These are phyloP conservation scores for Micromussa lordhowensis DNA, from an alignment of 92 coral and sea anemone species.

Conservation along the genomic window DNA sequence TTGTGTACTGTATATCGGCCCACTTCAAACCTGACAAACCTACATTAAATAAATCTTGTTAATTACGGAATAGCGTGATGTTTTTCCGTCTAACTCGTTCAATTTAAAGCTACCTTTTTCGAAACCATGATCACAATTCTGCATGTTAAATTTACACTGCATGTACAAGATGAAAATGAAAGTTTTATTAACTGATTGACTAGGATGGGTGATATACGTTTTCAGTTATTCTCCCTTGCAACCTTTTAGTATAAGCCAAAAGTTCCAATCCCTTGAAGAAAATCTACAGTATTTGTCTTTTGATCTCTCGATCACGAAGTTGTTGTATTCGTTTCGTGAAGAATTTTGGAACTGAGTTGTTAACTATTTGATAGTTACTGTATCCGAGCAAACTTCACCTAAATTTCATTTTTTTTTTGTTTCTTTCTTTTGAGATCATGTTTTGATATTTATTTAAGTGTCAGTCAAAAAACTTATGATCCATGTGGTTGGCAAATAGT, in stretches of 20 bases:
- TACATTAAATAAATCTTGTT: not conserved
- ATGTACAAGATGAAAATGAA: not conserved
- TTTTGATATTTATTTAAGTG: too few relatives aligned
- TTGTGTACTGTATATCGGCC: too few relatives aligned
- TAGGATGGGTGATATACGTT: too few relatives aligned
- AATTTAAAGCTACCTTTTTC: not conserved
- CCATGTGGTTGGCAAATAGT: too few relatives aligned
- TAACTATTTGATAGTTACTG: too few relatives aligned
- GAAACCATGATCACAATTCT: not conserved
- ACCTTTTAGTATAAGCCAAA: not conserved
- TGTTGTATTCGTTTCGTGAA: too few relatives aligned
- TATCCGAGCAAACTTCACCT: too few relatives aligned
- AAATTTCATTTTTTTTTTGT: too few relatives aligned
- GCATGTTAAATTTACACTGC: not conserved
- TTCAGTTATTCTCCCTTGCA: not conserved
- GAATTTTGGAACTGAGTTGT: too few relatives aligned
- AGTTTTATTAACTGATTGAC: not conserved
- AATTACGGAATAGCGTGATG: not conserved
- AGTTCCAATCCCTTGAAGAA: not conserved
- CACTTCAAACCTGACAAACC: not conserved
- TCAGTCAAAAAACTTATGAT: too few relatives aligned
- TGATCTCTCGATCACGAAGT: not conserved
- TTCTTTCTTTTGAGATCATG: too few relatives aligned
- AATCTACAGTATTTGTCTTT: not conserved
- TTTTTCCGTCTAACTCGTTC: not conserved